Evolutionary conservation across 2,888 invertebrate species (phyloP).

Genomic region (Carpatolechia fugitivella): DNA sequence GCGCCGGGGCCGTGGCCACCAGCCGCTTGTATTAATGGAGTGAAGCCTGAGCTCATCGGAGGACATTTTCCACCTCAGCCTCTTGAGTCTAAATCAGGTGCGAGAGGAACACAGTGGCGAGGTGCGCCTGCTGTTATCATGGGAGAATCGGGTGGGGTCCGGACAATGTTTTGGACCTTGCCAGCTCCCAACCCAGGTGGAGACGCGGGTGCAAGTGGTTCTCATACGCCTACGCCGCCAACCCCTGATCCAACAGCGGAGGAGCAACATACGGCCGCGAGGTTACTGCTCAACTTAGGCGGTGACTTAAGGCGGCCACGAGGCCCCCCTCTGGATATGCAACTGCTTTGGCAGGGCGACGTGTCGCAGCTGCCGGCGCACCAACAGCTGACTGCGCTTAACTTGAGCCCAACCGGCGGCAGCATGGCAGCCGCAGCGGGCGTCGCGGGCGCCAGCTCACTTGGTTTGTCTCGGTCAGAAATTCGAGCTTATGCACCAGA

Average conservation of each 20-base stretch:
- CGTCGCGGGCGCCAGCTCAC: constrained; percentile 59
- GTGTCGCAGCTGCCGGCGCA: constrained; percentile 90
- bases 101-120: constrained; percentile 70
- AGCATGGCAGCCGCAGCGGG: constrained; percentile 60
- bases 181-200: constrained; percentile 77
- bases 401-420: constrained; percentile 82
- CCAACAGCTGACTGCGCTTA: constrained; percentile 88
- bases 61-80: constrained; percentile 75
- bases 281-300: constrained; percentile 86
- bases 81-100: constrained; percentile 59
- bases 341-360: constrained; percentile 93
- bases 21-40: constrained; percentile 85
- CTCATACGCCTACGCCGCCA: constrained; percentile 78
- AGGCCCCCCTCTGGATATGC: constrained; percentile 91
- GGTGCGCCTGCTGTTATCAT: constrained; percentile 93
- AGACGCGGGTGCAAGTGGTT: constrained; percentile 70
- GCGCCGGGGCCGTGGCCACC: constrained; percentile 77
- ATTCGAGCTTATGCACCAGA: constrained; percentile 71
- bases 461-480: constrained; percentile 58
- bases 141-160: constrained; percentile 94
- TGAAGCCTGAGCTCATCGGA: constrained; percentile 90
- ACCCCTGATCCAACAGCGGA: constrained; percentile 72
- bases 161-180: constrained; percentile 84
- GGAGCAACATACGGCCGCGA: constrained; percentile 81
- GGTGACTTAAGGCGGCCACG: constrained; percentile 83